These are phyloP conservation scores for Callyntrura sp. DNA, from an alignment of 2,888 invertebrate genomes.

Conservation along the genomic window DNA sequence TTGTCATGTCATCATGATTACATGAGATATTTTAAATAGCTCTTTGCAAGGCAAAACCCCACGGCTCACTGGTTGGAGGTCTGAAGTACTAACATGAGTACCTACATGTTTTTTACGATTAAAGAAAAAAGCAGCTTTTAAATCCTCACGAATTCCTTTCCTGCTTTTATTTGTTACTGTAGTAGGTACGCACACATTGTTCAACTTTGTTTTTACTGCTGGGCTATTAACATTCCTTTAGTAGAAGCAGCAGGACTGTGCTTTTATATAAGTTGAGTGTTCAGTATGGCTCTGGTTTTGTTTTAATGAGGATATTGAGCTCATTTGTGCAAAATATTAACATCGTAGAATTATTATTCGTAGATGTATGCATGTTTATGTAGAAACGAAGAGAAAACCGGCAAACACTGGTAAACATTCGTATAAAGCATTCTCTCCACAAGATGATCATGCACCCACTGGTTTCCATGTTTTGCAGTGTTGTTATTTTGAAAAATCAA, in stretches of 20 bases:
- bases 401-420: no score
- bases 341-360: no score
- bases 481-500: no score
- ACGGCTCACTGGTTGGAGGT: constrained; percentile 13
- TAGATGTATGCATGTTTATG: no score
- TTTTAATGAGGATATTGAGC: no score
- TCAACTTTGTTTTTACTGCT: background rate
- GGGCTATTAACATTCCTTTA: constrained; percentile 19
- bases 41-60: background rate
- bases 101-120: background rate
- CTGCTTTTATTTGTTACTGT: background rate
- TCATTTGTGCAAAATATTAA: no score
- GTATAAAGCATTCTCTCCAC: no score
- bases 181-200: background rate
- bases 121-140: no score
- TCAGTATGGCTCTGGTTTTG: background rate
- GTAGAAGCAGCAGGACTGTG: background rate
- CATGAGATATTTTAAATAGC: background rate
- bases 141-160: background rate
- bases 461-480: no score
- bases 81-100: no score
- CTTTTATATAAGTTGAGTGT: background rate
- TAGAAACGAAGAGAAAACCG: no score
- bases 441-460: no score
- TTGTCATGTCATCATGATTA: constrained; percentile 2